Conservation (phyloP, 2,113 vertebrate genomes). For the Eretmochelys imbricata region DNA sequence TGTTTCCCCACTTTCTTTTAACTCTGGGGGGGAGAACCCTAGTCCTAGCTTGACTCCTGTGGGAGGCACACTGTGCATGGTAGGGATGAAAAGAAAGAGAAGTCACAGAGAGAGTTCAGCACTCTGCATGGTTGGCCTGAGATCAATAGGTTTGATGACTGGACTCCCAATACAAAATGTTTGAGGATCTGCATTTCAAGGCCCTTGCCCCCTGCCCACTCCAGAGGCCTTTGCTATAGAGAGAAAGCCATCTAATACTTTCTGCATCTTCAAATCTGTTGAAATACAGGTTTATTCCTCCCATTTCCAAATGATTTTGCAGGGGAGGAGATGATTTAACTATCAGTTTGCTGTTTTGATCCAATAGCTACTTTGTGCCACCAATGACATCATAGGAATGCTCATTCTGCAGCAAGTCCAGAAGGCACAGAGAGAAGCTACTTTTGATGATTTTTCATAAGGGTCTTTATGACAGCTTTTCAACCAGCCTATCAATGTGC, state of each 20-base stretch:
- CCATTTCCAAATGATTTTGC: not conserved
- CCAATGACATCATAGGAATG: not conserved
- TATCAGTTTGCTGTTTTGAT: not conserved
- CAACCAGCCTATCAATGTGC: not conserved
- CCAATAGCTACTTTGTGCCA: not conserved
- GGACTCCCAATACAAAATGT: constrained; percentile 15
- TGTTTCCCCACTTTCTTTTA: not conserved
- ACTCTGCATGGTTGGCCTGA: not conserved
- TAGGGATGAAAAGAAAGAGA: not conserved
- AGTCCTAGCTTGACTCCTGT: accelerated
- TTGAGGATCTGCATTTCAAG: constrained; percentile 17
- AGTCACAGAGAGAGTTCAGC: not conserved
- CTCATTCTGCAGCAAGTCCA: not conserved
- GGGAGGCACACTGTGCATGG: not conserved
- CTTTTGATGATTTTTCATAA: not conserved
- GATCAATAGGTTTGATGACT: not conserved
- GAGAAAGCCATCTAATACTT: not conserved
- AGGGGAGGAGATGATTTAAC: not conserved
- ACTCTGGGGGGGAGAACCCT: not conserved
- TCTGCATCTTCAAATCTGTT: not conserved
- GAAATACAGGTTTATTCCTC: not conserved
- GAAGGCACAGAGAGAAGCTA: not conserved
- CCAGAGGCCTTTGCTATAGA: not conserved
- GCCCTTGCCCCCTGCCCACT: not conserved
- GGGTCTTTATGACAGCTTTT: not conserved